A percentile compares a stretch with the other conserved stretches of the same genome.
These are phyloP conservation scores for Philereme vetulata DNA, from an alignment of 2,888 invertebrate species.

Conservation along the genomic window DNA sequence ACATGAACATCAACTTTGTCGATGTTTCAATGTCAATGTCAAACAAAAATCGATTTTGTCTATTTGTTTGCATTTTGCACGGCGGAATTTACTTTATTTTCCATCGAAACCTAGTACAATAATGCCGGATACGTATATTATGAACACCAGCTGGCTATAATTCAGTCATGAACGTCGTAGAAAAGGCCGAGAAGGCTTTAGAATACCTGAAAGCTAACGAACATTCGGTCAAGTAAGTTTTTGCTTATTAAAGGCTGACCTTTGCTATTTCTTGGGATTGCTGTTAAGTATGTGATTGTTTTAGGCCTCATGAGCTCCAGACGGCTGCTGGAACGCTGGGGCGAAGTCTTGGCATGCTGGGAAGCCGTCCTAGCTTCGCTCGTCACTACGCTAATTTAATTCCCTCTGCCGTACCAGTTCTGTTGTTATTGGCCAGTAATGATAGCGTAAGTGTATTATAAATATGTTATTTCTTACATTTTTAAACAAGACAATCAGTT, in stretches of 20 bases:
- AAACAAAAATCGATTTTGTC: slow-evolving; percentile 30
- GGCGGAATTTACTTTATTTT: slow-evolving; percentile 45
- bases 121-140: slow-evolving; percentile 43
- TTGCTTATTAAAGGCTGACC: background rate
- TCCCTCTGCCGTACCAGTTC: slow-evolving; percentile 68
- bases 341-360: slow-evolving; percentile 72
- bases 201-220: slow-evolving; percentile 73
- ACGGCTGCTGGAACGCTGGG: slow-evolving; percentile 74
- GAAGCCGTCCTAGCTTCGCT: slow-evolving; percentile 70
- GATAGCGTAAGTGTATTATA: slow-evolving; percentile 68
- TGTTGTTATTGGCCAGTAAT: slow-evolving; percentile 74
- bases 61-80: slow-evolving; percentile 57
- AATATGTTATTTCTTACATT: slow-evolving; percentile 18
- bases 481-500: background rate
- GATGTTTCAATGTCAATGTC: slow-evolving; percentile 9
- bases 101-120: slow-evolving; percentile 33
- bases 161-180: slow-evolving; percentile 72
- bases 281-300: slow-evolving; percentile 41
- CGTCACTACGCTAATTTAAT: slow-evolving; percentile 73
- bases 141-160: slow-evolving; percentile 42
- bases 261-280: slow-evolving; percentile 23
- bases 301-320: slow-evolving; percentile 74
- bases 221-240: slow-evolving; percentile 66
- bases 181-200: slow-evolving; percentile 78
- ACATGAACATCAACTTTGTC: too few relatives aligned